phyloP scores from a whole-genome alignment of 2,888 invertebrate genomes.

The Osmoderma eremita region DNA sequence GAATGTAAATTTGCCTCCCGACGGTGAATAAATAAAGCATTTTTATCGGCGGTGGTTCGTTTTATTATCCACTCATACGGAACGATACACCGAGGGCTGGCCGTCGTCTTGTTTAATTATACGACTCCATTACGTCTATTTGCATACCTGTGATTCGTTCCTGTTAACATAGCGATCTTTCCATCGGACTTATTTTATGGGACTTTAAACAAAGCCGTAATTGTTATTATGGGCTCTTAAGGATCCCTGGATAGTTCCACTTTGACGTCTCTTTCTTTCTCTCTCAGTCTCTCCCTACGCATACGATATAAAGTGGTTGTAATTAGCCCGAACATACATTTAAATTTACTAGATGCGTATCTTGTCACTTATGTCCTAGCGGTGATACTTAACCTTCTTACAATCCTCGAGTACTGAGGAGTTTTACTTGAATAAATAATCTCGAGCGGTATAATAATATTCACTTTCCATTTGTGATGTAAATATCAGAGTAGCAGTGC shows the following conservation, averaged over 20 bases:
- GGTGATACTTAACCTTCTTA: slow-evolving; percentile 3
- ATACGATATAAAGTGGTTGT: slow-evolving; percentile 29
- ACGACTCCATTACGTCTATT: slow-evolving; percentile 48
- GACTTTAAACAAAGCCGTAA: slow-evolving; percentile 41
- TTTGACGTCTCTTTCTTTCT: slow-evolving; percentile 18
- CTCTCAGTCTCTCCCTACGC: too few species aligned
- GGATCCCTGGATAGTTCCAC: slow-evolving; percentile 21
- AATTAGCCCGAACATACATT: slow-evolving; percentile 33
- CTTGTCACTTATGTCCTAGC: slow-evolving; percentile 29
- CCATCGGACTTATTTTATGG: slow-evolving; percentile 38
- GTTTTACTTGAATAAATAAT: slow-evolving; percentile 31
- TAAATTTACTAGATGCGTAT: slow-evolving; percentile 35
- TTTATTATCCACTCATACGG: slow-evolving; percentile 30
- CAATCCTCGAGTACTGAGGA: not conserved
- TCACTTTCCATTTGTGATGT: slow-evolving; percentile 31
- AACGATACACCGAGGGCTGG: slow-evolving; percentile 39
- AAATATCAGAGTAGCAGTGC: slow-evolving; percentile 22
- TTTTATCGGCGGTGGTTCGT: slow-evolving; percentile 35
- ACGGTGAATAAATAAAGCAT: slow-evolving; percentile 39
- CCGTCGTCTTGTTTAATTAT: slow-evolving; percentile 47
- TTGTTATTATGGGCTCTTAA: slow-evolving; percentile 37
- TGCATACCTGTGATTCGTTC: slow-evolving; percentile 45
- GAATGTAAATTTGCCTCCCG: slow-evolving; percentile 38
- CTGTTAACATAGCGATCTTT: slow-evolving; percentile 40
- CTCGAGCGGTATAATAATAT: slow-evolving; percentile 32